Base-by-base conservation (phyloP, 1,140 invertebrate genomes). In the Chymomyza costata region DNA sequence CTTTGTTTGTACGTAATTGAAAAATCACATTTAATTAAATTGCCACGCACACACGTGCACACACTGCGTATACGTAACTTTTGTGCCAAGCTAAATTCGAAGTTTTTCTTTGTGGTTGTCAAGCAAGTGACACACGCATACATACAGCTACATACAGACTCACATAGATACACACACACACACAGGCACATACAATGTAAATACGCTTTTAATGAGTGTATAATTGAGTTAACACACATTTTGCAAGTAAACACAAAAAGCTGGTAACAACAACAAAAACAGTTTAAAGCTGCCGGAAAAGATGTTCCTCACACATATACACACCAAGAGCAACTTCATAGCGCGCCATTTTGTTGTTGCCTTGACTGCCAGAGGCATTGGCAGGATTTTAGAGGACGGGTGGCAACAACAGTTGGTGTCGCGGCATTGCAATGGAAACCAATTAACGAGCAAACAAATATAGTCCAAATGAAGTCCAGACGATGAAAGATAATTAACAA, bases 201-300 rank as follows among this genome's bases (percentile, higher is more conserved):
- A 65, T 58, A 51, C 47, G 47, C 25, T 65, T 65, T 65, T 58
- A 65, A 65, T 65, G 61, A 65, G 61, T 56, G 59, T 57, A 65
- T 65, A 65, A 65, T 65, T 65, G 53, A 65, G 61, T 65, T 65
- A 50, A 46, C 37, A 51, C 32, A 34, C 13, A 34, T 34, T 34
- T 34, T 25, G 8, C 21, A 25, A 25, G 21, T 25, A 8, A 25
- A 25, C 21, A 25, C 21, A 25, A 25, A 25, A n/a, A n/a, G n/a
- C n/a, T n/a, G n/a, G n/a, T n/a, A n/a, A n/a, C n/a, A n/a, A 44
- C 51, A 48, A 38, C 60, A 47, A 41, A 14, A 60, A 47, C 48
- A 62, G 11, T 21, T 31, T 41, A 31, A 46, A 28, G 32, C 35
- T 16, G 45, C 21, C 25, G 39, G 11, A 16, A 30, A 18, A 28